phyloP scores from a whole-genome alignment of 1,140 invertebrate genomes.

The Drepana arcuata region DNA sequence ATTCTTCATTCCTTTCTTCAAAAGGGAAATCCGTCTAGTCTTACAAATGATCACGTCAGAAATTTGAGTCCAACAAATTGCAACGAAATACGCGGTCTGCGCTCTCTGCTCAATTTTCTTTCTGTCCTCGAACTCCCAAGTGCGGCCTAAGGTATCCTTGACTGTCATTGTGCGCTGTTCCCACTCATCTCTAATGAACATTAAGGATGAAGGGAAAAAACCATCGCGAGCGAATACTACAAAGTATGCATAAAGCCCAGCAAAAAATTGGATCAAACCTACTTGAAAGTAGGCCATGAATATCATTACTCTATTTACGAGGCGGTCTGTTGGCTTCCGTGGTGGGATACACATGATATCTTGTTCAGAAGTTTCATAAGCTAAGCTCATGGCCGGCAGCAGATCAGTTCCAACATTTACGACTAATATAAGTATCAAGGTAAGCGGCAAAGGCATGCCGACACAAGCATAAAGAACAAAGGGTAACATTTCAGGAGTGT shows the following conservation, averaged over 20 bases:
- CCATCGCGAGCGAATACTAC: slow-evolving; percentile 90
- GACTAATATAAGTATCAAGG: slow-evolving; percentile 89
- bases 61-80: slow-evolving; percentile 86
- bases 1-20: slow-evolving; percentile 86
- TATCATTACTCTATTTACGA: slow-evolving; percentile 84
- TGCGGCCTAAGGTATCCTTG: slow-evolving; percentile 85
- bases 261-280: slow-evolving; percentile 89
- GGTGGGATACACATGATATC: slow-evolving; percentile 92
- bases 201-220: slow-evolving; percentile 78
- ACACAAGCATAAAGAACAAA: slow-evolving; percentile 88
- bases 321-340: slow-evolving; percentile 83
- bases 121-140: slow-evolving; percentile 79
- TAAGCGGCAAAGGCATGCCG: slow-evolving; percentile 89
- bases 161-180: slow-evolving; percentile 80
- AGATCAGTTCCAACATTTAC: slow-evolving; percentile 94
- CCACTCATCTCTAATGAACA: slow-evolving; percentile 80
- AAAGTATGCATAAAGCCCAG: slow-evolving; percentile 91
- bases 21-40: slow-evolving; percentile 81
- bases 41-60: slow-evolving; percentile 88
- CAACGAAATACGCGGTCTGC: slow-evolving; percentile 86
- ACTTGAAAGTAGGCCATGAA: slow-evolving; percentile 89
- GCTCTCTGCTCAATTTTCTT: slow-evolving; percentile 83
- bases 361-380: slow-evolving; percentile 88
- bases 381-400: slow-evolving; percentile 86
- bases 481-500: slow-evolving; percentile 94